Conservation (phyloP, 2,888 invertebrate species). For the Polylopha cassiicola region DNA sequence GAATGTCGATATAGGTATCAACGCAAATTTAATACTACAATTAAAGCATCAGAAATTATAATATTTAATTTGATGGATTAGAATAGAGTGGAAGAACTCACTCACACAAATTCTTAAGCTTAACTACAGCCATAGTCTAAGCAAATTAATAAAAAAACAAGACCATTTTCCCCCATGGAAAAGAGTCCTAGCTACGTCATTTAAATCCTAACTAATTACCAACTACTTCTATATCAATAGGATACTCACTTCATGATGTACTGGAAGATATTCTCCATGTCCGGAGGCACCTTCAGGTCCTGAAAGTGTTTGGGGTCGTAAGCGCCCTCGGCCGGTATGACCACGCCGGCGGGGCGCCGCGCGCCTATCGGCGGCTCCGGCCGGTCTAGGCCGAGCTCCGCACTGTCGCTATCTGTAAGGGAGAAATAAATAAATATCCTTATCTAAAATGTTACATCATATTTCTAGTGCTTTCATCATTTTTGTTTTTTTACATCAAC, state of each 20-base stretch:
- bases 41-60: no score
- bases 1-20: no score
- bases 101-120: no score
- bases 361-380: conserved; percentile 43
- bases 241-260: conserved; percentile 88
- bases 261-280: conserved; percentile 94
- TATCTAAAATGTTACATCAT: no score
- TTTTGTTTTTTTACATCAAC: no score
- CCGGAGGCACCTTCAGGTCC: conserved; percentile 86
- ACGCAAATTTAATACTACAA: no score
- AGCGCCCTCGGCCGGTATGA: conserved; percentile 72
- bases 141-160: no score
- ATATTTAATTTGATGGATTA: no score
- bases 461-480: no score
- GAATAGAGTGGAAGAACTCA: no score
- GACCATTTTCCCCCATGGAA: background rate
- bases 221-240: background rate
- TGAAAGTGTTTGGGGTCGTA: conserved; percentile 92
- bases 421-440: no score
- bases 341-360: conserved; percentile 51
- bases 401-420: conserved; percentile 67
- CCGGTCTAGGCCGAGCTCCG: conserved; percentile 37
- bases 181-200: background rate
- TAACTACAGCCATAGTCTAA: no score
- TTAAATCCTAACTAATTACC: background rate